Conservation (phyloP, 2,113 vertebrate genomes). For the Kryptolebias marmoratus region DNA sequence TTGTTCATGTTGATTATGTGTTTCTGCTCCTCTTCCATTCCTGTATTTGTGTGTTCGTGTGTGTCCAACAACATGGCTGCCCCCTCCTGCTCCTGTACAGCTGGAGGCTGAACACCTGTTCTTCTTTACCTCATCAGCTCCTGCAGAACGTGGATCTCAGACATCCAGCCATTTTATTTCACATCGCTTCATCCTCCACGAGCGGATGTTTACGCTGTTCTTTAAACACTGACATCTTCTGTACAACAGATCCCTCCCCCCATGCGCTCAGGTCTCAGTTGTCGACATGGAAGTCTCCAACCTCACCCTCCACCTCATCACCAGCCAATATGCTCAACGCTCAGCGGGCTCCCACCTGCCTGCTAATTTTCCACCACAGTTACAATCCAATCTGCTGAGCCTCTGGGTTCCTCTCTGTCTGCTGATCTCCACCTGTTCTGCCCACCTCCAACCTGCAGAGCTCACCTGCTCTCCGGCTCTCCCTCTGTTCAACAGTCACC, state of each 20-base stretch:
- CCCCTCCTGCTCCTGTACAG: too few species aligned
- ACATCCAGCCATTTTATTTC: background rate
- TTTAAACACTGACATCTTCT: background rate
- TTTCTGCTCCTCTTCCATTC: too few species aligned
- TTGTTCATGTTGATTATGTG: too few species aligned
- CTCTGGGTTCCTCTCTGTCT: background rate
- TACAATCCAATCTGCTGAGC: background rate
- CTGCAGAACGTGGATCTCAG: background rate
- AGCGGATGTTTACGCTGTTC: background rate
- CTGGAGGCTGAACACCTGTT: background rate
- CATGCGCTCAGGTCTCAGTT: background rate
- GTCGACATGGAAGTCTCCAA: background rate
- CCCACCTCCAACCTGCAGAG: slow-evolving; percentile 1
- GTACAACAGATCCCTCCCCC: background rate
- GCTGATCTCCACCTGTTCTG: slow-evolving; percentile 22
- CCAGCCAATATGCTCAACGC: slow-evolving; percentile 3
- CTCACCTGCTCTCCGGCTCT: slow-evolving; percentile 5
- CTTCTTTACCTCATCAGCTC: background rate
- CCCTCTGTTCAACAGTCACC: background rate
- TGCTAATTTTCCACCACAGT: slow-evolving; percentile 5
- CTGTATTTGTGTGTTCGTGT: too few species aligned
- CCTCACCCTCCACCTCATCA: background rate
- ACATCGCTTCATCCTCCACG: background rate
- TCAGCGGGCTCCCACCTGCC: slow-evolving; percentile 7
- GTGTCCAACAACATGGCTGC: too few species aligned